Conservation (phyloP, 2,797 vertebrate genomes). For the Bovichtus diacanthus region DNA sequence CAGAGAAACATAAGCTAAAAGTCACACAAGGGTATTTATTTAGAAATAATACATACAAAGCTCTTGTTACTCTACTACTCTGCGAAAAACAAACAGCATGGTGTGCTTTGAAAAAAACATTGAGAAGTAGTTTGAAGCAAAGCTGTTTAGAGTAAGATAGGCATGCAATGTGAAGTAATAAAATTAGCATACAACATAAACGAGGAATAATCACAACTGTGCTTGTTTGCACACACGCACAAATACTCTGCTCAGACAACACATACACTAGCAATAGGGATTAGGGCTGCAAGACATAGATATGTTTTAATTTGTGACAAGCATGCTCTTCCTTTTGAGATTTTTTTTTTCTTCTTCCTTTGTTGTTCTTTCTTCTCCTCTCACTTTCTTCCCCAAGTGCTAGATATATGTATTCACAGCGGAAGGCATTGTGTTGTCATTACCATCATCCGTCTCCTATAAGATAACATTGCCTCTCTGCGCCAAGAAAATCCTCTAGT, state of each 20-base stretch:
- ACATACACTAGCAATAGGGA: conserved; percentile 72
- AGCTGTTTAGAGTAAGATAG: conserved; percentile 71
- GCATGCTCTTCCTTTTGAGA: conserved; percentile 63
- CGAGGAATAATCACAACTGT: conserved; percentile 77
- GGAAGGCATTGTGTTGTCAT: conserved; percentile 70
- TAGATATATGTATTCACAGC: conserved; percentile 76
- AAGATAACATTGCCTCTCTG: conserved; percentile 69
- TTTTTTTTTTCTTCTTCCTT: conserved; percentile 35
- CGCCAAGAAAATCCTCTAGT: conserved; percentile 60
- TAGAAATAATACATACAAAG: conserved; percentile 29
- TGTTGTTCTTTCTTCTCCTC: conserved; percentile 53
- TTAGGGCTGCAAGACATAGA: conserved; percentile 76
- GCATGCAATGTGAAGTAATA: conserved; percentile 78
- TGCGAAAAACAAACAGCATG: conserved; percentile 27
- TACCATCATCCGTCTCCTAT: conserved; percentile 67
- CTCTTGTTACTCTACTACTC: conserved; percentile 14
- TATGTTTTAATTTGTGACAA: conserved; percentile 79
- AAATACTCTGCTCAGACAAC: conserved; percentile 65
- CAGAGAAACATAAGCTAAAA: conserved; percentile 51
- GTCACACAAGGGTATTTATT: conserved; percentile 48
- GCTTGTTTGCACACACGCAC: conserved; percentile 70
- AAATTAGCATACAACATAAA: conserved; percentile 79
- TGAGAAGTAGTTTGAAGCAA: conserved; percentile 57
- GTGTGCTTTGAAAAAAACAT: conserved; percentile 40
- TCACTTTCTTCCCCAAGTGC: conserved; percentile 36